Evolutionary conservation across 1,140 invertebrate species (phyloP), one percentile per base, ranked within the genome.

Genomic region (Phocides pigmalion): DNA sequence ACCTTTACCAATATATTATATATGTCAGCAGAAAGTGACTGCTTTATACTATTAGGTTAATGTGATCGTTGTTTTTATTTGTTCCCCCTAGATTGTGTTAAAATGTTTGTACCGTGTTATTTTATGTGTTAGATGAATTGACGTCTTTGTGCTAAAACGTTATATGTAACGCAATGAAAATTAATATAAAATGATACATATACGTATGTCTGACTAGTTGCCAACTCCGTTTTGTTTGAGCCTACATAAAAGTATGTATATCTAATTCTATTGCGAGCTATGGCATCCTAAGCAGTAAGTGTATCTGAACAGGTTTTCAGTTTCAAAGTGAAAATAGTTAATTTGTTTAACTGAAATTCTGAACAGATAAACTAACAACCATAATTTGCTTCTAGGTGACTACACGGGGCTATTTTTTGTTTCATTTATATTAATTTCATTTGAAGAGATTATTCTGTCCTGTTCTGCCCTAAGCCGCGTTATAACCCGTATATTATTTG

Each of bases 71-170:
- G 65, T 76, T 83, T 78, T 81, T 75, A 66, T 83, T 84, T 83
- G 58, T 72, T 58, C 68, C 65, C 68, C 64, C 76, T 90, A 89
- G 88, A 73, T 80, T 84, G 68, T 86, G 72, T 84, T 71, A 64
- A 72, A 74, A 70, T 81, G 76, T 86, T 79, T 83, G 84, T 84
- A 76, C 72, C 69, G 76, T 90, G 76, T 88, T 75, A 81, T 76
- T 72, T 77, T 25, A 72, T 85, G 73, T 80, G 81, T 86, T 89
- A 87, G 82, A 87, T 75, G 71, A 81, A 76, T 71, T 82, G 70
- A 86, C 66, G 75, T 90, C 66, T 78, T 81, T 89, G 84, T 88
- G 86, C 87, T 88, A 90, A 89, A 87, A 88, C 88, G 88, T 90
- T 90, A 88, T 88, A 88, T 81, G 79, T 87, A 87, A 87, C 86